Percentiles rank a stretch among this genome's conserved stretches.
Conservation (phyloP, 2,113 vertebrate species). For the Pseudolaguvia tuberculata region DNA sequence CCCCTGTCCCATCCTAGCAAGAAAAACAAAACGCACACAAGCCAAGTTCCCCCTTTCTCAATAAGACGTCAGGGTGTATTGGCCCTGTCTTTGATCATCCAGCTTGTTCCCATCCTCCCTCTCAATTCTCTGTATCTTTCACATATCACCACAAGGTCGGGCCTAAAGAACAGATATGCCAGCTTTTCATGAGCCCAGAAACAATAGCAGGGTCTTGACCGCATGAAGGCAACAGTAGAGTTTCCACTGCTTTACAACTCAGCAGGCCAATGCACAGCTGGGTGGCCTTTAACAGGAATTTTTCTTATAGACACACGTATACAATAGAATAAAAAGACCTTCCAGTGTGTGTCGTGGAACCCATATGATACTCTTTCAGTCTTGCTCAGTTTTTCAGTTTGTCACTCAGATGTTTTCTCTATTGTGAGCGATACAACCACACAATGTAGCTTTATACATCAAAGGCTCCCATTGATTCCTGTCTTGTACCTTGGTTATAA, state of each 20-base stretch:
- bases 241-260: constrained; percentile 59
- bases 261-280: constrained; percentile 67
- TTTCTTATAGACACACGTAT: constrained; percentile 36
- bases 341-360: constrained; percentile 61
- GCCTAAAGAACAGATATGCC: constrained; percentile 55
- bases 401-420: constrained; percentile 58
- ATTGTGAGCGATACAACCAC: constrained; percentile 48
- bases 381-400: constrained; percentile 58
- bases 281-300: constrained; percentile 65
- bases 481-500: constrained; percentile 2
- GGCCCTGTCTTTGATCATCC: constrained; percentile 36
- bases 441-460: constrained; percentile 48
- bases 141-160: constrained; percentile 55
- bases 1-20: neutral
- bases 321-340: constrained; percentile 62
- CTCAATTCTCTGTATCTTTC: constrained; percentile 37
- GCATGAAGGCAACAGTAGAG: constrained; percentile 68
- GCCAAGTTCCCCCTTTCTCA: constrained; percentile 34
- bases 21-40: neutral
- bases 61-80: constrained; percentile 36
- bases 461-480: constrained; percentile 24
- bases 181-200: constrained; percentile 47
- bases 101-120: constrained; percentile 24
- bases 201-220: constrained; percentile 61
- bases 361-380: constrained; percentile 67